These are phyloP conservation scores for Peromyscus polionotus DNA, from an alignment of 2,113 vertebrate species.

Conservation along the genomic window DNA sequence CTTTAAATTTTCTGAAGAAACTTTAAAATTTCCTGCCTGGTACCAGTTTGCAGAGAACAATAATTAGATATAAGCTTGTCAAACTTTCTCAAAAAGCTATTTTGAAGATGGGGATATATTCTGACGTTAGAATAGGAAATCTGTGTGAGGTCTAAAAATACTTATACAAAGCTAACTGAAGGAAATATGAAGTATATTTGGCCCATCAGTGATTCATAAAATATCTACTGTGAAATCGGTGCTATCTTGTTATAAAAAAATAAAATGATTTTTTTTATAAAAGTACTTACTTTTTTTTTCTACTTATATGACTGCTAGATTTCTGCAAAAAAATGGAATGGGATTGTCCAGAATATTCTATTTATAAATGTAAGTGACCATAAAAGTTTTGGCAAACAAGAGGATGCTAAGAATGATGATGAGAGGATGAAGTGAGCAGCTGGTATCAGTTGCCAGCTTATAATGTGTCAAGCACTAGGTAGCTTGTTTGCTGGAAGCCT, in stretches of 20 bases:
- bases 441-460: background rate
- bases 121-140: conserved; percentile 1
- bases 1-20: conserved; percentile 1
- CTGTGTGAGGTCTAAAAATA: conserved; percentile 14
- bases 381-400: background rate
- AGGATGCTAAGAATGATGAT: background rate
- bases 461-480: background rate
- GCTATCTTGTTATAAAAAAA: background rate
- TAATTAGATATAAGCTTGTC: background rate
- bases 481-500: background rate
- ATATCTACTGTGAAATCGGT: background rate
- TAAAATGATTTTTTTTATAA: background rate
- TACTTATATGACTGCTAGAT: background rate
- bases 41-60: background rate
- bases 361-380: background rate
- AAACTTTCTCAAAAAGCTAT: background rate
- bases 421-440: background rate
- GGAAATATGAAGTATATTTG: background rate
- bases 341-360: background rate
- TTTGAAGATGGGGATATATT: conserved; percentile 28
- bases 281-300: background rate
- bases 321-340: background rate
- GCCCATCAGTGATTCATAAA: background rate
- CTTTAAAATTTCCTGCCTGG: background rate
- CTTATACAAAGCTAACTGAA: background rate